Base-by-base conservation (phyloP, 2,888 invertebrate species). In the Dichetophora obliterata region DNA sequence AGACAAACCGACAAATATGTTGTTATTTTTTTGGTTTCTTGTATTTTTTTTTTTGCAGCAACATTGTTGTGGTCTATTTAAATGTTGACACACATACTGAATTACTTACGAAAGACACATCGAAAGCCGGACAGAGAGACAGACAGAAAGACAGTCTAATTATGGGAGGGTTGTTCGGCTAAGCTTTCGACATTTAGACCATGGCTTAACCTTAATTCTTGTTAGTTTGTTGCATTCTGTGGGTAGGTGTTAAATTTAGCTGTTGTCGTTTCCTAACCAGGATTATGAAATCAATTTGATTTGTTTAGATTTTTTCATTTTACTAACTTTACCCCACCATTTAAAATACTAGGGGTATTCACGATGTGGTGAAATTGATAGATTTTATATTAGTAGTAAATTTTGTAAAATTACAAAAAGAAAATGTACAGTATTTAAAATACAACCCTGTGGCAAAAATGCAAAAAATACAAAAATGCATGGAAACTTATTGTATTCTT, bases 161-260 rank as follows among this genome's bases (percentile, higher is more conserved):
- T 68, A 43, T 57, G 57, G 57, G 34, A 6, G 43, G 57, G 71
- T 71, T 71, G 43, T 11, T 57, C 3, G 19, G 57, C 34, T 22
- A 52, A 24, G 68, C 50, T 27, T 27, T n/a, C 1, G 31, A 16
- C 70, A 31, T 63, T 63, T 19, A 34, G 22, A 54, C 9, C 70
- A 54, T 54, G 54, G 70, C 52, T 70, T 70, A 70, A 54, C 70
- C 70, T 27, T 54, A 70, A 70, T 70, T 52, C 27, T 34, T 70
- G 52, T 48, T n/a, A 48, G 19, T 34, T 52, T 50, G 9, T 6
- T 6, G 14, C 24, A 22, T 14, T 16, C n/a, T 14, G 24, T 59
- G 16, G 14, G 22, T 27, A 27, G 59, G n/a, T 59, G 27, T 59
- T 27, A 8, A 3, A 22, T 5, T 24, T 59, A 8, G 57, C 3